These are phyloP conservation scores for Premnoplex brunnescens DNA, from an alignment of 2,797 vertebrate species.

Conservation along the genomic window DNA sequence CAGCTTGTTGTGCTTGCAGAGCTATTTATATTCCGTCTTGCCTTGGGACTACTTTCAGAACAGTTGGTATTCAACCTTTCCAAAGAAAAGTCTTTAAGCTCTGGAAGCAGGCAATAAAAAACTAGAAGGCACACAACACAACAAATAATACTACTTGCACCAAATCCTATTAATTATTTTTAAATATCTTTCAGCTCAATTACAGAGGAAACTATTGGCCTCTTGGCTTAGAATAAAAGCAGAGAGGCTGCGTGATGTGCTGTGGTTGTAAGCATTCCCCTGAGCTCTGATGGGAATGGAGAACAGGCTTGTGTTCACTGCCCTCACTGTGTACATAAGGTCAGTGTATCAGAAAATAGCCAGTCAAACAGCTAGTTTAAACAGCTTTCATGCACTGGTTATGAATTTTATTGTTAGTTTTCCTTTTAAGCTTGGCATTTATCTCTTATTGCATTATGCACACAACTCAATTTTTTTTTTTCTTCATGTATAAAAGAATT, in stretches of 20 bases:
- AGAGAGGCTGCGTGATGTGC: background rate
- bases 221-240: conserved; percentile 49
- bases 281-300: conserved; percentile 16
- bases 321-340: background rate
- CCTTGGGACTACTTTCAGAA: conserved; percentile 41
- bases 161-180: conserved; percentile 60
- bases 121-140: background rate
- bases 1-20: conserved; percentile 27
- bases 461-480: background rate
- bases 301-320: conserved; percentile 1
- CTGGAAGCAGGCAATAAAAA: conserved; percentile 44
- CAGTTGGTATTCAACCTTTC: conserved; percentile 30
- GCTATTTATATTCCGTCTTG: conserved; percentile 54
- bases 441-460: background rate
- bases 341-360: conserved; percentile 43
- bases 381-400: background rate
- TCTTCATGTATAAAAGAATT: background rate
- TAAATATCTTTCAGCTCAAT: conserved; percentile 33
- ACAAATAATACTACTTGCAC: conserved; percentile 42
- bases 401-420: background rate
- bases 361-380: background rate
- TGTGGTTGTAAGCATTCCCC: background rate
- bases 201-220: conserved; percentile 32
- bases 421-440: background rate
- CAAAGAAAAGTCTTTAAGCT: conserved; percentile 36